Evolutionary conservation across 2,113 vertebrate genomes (phyloP).

Genomic region (Rhinolophus sinicus): DNA sequence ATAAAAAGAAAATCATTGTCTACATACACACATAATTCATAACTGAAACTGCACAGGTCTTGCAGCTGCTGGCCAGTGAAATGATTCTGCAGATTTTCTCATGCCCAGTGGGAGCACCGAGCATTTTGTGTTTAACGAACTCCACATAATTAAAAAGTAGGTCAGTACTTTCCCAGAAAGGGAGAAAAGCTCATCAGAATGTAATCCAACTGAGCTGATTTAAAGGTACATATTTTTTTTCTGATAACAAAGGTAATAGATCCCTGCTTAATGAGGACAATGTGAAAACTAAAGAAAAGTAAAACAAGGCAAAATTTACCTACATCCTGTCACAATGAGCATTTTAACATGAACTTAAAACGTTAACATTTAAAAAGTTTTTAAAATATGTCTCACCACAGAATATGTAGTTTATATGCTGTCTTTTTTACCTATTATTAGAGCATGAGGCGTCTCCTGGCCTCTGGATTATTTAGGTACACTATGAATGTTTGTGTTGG

Average conservation of each 20-base stretch:
- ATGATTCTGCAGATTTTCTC: background rate
- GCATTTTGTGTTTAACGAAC: constrained; percentile 4
- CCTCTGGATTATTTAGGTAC: background rate
- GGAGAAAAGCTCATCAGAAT: background rate
- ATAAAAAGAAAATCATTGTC: constrained; percentile 37
- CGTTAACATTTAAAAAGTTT: background rate
- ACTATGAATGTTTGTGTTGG: background rate
- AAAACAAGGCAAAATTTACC: background rate
- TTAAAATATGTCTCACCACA: background rate
- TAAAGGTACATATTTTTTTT: background rate
- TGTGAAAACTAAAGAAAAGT: background rate
- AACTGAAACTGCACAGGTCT: background rate
- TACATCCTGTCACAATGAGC: background rate
- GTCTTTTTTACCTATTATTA: background rate
- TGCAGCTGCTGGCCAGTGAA: background rate
- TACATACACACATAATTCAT: constrained; percentile 69
- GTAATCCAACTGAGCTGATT: background rate
- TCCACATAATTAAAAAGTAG: background rate
- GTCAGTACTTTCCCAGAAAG: background rate
- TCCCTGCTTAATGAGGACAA: background rate
- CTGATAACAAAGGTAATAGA: background rate
- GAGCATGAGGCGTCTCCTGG: background rate
- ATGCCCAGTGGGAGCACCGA: background rate
- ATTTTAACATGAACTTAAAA: background rate
- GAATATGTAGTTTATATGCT: background rate